A percentile compares a stretch with the other conserved stretches of the same genome.
Conservation (phyloP, 2,113 vertebrate species). For the Carollia perspicillata region DNA sequence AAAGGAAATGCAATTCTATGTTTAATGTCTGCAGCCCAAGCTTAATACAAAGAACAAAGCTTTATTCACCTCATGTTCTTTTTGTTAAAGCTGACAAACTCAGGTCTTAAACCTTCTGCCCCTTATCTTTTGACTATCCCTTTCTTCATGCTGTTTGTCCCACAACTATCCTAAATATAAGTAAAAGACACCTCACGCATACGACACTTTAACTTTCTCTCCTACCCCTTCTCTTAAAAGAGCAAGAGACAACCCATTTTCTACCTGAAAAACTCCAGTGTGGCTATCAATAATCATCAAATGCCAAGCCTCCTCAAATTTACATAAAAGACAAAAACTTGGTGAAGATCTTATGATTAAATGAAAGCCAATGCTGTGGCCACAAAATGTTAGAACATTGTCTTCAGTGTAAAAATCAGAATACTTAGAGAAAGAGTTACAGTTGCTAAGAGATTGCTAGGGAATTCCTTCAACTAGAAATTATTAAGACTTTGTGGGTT, state of each 20-base stretch:
- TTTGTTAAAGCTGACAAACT: background rate
- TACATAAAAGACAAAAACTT: constrained; percentile 61
- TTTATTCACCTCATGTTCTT: background rate
- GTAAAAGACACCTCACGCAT: constrained; percentile 34
- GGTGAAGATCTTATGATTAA: constrained; percentile 61
- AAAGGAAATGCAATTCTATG: constrained; percentile 2
- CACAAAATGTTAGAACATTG: constrained; percentile 36
- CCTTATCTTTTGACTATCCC: background rate
- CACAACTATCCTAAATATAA: constrained; percentile 6
- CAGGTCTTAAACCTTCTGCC: background rate
- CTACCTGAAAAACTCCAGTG: constrained; percentile 47
- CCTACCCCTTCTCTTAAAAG: constrained; percentile 12
- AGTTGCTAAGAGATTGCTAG: background rate
- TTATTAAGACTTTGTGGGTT: background rate
- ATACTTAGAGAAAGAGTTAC: background rate
- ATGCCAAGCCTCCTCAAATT: constrained; percentile 70
- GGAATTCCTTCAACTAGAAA: constrained; percentile 34
- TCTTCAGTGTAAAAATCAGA: constrained; percentile 49
- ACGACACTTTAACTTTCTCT: constrained; percentile 40
- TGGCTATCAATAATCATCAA: constrained; percentile 68
- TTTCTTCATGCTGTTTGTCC: constrained; percentile 12
- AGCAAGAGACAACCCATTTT: constrained; percentile 58
- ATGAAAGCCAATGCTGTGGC: constrained; percentile 63
- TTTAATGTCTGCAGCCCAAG: background rate
- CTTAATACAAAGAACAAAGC: constrained; percentile 43